These are phyloP conservation scores for Gymnocheta viridis DNA, from an alignment of 2,888 invertebrate species.

Conservation along the genomic window DNA sequence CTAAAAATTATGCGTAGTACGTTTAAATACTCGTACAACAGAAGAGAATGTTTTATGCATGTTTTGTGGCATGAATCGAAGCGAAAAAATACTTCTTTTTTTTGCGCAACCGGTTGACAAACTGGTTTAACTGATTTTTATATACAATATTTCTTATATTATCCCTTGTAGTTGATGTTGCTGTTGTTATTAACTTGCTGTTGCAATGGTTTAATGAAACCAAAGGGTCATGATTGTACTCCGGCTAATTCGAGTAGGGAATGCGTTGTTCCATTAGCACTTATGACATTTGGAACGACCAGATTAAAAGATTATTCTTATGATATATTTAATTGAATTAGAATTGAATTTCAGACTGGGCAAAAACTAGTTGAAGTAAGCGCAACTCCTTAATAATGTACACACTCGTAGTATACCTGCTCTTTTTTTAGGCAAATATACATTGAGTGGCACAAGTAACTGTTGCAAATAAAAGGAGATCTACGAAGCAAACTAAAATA, in stretches of 20 bases:
- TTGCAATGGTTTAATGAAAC: slow-evolving; percentile 37
- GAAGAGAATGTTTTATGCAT: slow-evolving; percentile 45
- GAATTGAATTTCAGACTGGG: too few species aligned
- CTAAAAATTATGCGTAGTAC: slow-evolving; percentile 64
- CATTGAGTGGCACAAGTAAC: too few species aligned
- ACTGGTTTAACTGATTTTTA: slow-evolving; percentile 70
- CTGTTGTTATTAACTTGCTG: slow-evolving; percentile 59
- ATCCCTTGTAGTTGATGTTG: slow-evolving; percentile 23
- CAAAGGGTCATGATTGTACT: slow-evolving; percentile 44
- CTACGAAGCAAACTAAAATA: too few species aligned
- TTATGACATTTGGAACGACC: too few species aligned
- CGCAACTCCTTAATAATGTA: too few species aligned
- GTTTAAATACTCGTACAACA: slow-evolving; percentile 46
- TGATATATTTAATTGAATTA: too few species aligned
- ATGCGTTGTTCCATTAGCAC: too few species aligned
- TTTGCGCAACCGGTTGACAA: slow-evolving; percentile 65
- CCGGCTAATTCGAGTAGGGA: not conserved
- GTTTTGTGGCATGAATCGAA: slow-evolving; percentile 59
- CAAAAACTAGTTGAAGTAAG: too few species aligned
- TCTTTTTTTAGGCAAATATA: too few species aligned
- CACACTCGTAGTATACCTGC: too few species aligned
- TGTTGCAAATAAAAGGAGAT: too few species aligned
- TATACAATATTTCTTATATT: slow-evolving; percentile 27
- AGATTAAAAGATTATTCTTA: too few species aligned
- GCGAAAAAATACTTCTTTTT: slow-evolving; percentile 38